Conservation (phyloP, 2,888 invertebrate genomes). For the Hirtodrosophila histrioides region DNA sequence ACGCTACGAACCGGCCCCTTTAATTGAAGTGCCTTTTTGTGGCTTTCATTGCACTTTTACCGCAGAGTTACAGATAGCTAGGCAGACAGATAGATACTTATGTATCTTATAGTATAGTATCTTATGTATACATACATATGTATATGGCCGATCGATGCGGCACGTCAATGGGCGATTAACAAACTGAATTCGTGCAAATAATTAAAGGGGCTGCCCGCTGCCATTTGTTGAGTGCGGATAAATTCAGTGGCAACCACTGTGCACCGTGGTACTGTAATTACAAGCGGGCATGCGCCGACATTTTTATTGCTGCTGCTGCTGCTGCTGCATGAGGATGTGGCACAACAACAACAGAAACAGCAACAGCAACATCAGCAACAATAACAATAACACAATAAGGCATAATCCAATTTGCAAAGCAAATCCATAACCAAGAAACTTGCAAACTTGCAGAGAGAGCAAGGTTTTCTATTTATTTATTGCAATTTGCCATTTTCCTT, state of each 20-base stretch:
- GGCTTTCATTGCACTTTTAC: conserved; percentile 64
- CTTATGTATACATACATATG: background rate
- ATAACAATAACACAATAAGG: conserved; percentile 56
- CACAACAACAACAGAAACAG: conserved; percentile 29
- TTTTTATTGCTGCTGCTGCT: conserved; percentile 41
- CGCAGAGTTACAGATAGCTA: conserved; percentile 3
- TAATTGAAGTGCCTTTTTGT: conserved; percentile 69
- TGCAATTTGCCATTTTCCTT: conserved; percentile 57
- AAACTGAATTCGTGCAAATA: conserved; percentile 70
- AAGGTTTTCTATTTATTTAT: conserved; percentile 66
- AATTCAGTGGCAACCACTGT: conserved; percentile 49
- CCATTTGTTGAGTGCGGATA: conserved; percentile 25
- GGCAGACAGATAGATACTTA: conserved; percentile 9
- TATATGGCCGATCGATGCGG: conserved; percentile 47
- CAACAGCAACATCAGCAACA: conserved; percentile 12
- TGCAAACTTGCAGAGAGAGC: conserved; percentile 14
- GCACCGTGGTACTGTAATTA: conserved; percentile 49
- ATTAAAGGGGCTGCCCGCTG: conserved; percentile 58
- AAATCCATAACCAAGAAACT: conserved; percentile 51
- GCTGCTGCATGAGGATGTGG: conserved; percentile 57
- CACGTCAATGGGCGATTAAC: conserved; percentile 62
- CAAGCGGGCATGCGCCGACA: conserved; percentile 56
- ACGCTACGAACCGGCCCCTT: conserved; percentile 55
- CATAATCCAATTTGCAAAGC: conserved; percentile 72
- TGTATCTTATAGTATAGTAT: conserved; percentile 1